Conservation (phyloP, 2,797 vertebrate genomes). For the Lithobates sylvaticus region DNA sequence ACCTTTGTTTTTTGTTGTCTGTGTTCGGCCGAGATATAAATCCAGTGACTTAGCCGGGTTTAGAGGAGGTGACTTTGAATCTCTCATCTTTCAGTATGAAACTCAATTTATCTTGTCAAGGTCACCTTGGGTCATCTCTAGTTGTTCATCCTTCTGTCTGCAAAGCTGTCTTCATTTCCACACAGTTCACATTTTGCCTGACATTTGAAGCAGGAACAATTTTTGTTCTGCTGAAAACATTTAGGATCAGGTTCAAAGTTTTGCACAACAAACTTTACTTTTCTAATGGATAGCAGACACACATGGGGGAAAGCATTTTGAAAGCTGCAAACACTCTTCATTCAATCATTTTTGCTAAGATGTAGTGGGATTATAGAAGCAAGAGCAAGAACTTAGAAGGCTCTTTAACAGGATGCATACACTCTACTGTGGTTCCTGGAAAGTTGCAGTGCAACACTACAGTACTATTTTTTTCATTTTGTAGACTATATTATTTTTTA, state of each 20-base stretch:
- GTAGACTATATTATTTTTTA: too few species aligned
- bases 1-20: not conserved
- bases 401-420: not conserved
- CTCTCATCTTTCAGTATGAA: slow-evolving; percentile 17
- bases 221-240: not conserved
- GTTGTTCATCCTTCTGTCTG: not conserved
- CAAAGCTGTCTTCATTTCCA: slow-evolving; percentile 2
- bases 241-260: not conserved
- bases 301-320: not conserved
- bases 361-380: not conserved
- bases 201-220: slow-evolving; percentile 12
- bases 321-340: not conserved
- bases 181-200: slow-evolving; percentile 7
- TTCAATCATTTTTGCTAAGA: not conserved
- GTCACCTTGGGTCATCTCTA: slow-evolving; percentile 6
- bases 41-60: slow-evolving; percentile 11
- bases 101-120: slow-evolving; percentile 27
- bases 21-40: slow-evolving; percentile 5
- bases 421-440: not conserved
- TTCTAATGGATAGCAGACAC: not conserved
- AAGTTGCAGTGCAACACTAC: too few species aligned
- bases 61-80: slow-evolving; percentile 7
- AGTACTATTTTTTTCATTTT: too few species aligned
- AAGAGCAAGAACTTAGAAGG: not conserved
- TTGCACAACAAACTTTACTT: slow-evolving; percentile 8